A percentile compares a stretch with the other conserved stretches of the same genome.
Conservation (phyloP, 2,113 vertebrate species). For the Silurus asotus region DNA sequence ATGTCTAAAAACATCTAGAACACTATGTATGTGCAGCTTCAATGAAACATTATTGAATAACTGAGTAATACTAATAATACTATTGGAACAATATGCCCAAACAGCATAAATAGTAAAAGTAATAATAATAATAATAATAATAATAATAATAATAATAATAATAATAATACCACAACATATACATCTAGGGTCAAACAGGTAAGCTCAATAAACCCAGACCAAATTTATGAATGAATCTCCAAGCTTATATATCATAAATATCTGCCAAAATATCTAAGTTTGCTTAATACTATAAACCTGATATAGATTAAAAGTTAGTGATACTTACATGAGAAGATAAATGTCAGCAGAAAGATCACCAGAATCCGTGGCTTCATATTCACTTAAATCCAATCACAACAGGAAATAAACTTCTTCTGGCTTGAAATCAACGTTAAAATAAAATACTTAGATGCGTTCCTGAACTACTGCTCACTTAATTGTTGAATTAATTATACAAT, state of each 20-base stretch:
- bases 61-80: neutral
- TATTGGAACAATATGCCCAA: neutral
- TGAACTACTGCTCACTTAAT: neutral
- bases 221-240: neutral
- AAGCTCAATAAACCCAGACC: neutral
- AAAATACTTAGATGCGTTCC: constrained; percentile 46
- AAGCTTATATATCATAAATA: neutral
- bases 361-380: constrained; percentile 67
- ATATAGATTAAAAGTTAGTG: neutral
- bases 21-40: neutral
- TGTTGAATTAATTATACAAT: neutral
- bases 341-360: constrained; percentile 54
- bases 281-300: neutral
- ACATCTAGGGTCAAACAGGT: neutral
- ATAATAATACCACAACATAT: neutral
- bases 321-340: constrained; percentile 69
- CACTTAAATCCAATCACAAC: constrained; percentile 45
- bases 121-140: neutral
- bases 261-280: neutral
- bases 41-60: neutral
- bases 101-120: neutral
- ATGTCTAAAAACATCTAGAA: neutral
- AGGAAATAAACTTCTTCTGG: constrained; percentile 35
- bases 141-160: neutral
- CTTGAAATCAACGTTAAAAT: constrained; percentile 24